Base-by-base conservation (phyloP, 2,888 invertebrate genomes). In the Nomada goodeniana region DNA sequence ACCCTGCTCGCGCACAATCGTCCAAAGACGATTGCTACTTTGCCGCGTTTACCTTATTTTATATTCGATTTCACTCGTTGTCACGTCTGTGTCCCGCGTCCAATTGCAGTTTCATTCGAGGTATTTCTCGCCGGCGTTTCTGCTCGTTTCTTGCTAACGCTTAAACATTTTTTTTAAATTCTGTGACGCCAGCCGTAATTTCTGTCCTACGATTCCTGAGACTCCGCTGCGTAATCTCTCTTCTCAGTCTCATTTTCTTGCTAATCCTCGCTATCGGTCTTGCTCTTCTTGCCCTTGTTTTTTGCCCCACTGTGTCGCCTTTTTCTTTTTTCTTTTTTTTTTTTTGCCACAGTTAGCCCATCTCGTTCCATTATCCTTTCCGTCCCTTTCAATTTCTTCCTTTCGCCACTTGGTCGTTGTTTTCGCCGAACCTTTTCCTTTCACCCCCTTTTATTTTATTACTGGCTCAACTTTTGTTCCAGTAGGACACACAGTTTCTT, bases 1-100 rank as follows among this genome's bases (percentile, higher is more conserved):
- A 57, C 20, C 36, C 18, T 15, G 9, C 5, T 11, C 42, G 47
- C 15, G 15, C 3, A 13, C 61, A 5, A 44, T 63, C 57, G 42
- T 10, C 53, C 53, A 20, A n/a, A 63, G 47, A 50, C 59, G 55
- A 55, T 68, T 65, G 50, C 60, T 26, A 23, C 10, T 57, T 57
- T 13, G 79, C 79, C 77, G 29, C 29, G 26, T 15, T 20, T 36
- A 42, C 64, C 11, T 50, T 18, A 23, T 61, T 69, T 44, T 44
- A 53, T 69, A 36, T 61, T 50, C 61, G 52, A 57, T 29, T 15
- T 67, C 18, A 23, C 36, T 26, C n/a, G 10, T 20, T 42, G 18
- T 63, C 15, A 1, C 47, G 11, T 50, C 7, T 50, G 23, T 47
- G 26, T 15, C 42, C n/a, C 13, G 7, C 15, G 15, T 0, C 1